Base-by-base conservation (phyloP, 2,113 vertebrate species). In the Smithornis capensis region DNA sequence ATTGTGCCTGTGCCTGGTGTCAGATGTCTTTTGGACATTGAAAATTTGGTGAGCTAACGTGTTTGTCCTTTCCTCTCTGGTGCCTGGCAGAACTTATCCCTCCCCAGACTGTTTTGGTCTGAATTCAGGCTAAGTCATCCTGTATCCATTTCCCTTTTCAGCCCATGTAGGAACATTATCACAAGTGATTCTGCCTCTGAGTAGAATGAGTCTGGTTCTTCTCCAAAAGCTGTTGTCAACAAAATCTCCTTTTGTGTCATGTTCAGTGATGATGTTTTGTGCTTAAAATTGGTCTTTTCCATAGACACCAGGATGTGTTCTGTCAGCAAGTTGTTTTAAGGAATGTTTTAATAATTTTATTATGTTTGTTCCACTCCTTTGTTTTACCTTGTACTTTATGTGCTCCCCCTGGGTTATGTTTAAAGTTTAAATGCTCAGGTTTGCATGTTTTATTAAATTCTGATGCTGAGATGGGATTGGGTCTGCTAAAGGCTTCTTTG, bases 1-100 rank as follows among this genome's bases (percentile, higher is more conserved):
- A 2, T 27, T 0, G 0, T 55, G 49, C 23, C 33, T 13, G 6
- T 29, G 18, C 12, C 1, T 27, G 60, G 11, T 2, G 1, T 25
- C 2, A 0, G 23, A 4, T 31, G 24, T 8, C 63, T 50, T 49
- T 59, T 53, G 52, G 69, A 31, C 9, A 6, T 0, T 12, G 69
- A 22, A 35, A 42, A 24, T 47, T 13, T 19, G 12, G 44, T 42
- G 35, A 70, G 12, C 33, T 44, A 33, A 27, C 0, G 3, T 8
- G 33, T 40, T 28, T 70, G n/a, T 0, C 2, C 23, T 65, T 65
- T 59, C 24, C 28, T 71, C 31, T 44, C 0, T 7, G 21, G 9
- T 50, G 33, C 29, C 25, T 67, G 40, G 40, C 7, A 10, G 25
- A 27, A 9, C 47, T 33, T 40, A 55, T 12, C 37, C 75, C 44